A percentile compares a stretch with the other conserved stretches of the same genome.
phyloP scores from a whole-genome alignment of 2,888 invertebrate species.

The Eurytoma californica region DNA sequence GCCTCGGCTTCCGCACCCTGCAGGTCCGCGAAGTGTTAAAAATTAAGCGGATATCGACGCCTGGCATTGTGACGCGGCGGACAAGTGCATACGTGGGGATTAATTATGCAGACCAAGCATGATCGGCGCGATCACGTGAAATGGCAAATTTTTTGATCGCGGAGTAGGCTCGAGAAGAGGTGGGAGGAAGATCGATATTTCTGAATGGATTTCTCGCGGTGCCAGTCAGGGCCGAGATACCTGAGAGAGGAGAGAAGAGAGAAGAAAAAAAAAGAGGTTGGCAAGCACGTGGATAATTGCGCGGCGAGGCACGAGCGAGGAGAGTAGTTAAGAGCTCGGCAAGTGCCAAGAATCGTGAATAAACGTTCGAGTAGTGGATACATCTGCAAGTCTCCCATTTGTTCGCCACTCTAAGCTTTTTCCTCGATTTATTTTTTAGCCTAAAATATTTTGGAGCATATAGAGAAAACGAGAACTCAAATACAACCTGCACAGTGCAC shows the following conservation, averaged over 20 bases:
- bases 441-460: no score
- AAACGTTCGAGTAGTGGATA: constrained; percentile 14
- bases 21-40: constrained; percentile 22
- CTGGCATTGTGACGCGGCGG: constrained; percentile 1
- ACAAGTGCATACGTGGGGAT: not conserved
- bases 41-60: constrained; percentile 45
- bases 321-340: not conserved
- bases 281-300: not conserved
- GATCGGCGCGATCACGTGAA: no score
- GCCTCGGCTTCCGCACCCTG: no score
- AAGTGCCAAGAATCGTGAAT: constrained; percentile 36
- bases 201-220: no score
- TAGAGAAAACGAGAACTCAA: no score
- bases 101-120: no score
- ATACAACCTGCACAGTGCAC: no score
- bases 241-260: not conserved
- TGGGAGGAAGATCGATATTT: no score
- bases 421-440: no score
- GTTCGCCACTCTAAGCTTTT: not conserved
- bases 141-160: no score
- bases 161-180: no score
- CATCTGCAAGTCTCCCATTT: not conserved
- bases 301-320: not conserved
- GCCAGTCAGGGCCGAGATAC: not conserved
- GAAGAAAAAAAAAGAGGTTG: constrained; percentile 5